phyloP scores from a whole-genome alignment of 2,888 invertebrate species.

The Tetragonisca angustula region DNA sequence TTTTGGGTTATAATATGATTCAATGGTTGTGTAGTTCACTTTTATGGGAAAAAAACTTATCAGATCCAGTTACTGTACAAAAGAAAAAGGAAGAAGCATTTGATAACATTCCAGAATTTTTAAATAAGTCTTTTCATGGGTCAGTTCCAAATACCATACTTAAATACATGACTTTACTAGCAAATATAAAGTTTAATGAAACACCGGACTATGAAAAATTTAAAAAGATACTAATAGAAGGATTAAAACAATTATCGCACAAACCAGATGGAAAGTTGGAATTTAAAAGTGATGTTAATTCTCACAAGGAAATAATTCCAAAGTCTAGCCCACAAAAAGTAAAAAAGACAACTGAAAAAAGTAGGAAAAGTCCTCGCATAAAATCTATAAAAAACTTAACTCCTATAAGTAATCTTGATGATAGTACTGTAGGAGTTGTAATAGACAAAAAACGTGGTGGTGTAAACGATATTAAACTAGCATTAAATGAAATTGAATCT shows the following conservation, averaged over 20 bases:
- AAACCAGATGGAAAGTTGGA: slow-evolving; percentile 86
- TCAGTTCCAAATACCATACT: slow-evolving; percentile 80
- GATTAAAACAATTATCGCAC: slow-evolving; percentile 87
- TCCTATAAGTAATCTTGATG: slow-evolving; percentile 64
- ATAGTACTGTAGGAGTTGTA: slow-evolving; percentile 76
- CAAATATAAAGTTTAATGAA: slow-evolving; percentile 88
- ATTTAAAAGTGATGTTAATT: slow-evolving; percentile 82
- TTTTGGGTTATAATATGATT: slow-evolving; percentile 96
- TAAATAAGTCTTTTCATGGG: slow-evolving; percentile 83
- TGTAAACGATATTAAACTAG: slow-evolving; percentile 71
- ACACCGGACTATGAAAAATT: slow-evolving; percentile 91
- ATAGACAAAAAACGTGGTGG: slow-evolving; percentile 77
- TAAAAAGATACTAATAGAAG: slow-evolving; percentile 87
- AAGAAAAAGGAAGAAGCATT: slow-evolving; percentile 89
- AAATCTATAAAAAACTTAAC: slow-evolving; percentile 29
- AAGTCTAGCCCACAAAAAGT: slow-evolving; percentile 43
- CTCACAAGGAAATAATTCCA: neutral
- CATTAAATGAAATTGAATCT: slow-evolving; percentile 75
- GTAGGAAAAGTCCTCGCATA: slow-evolving; percentile 55
- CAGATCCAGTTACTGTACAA: slow-evolving; percentile 87
- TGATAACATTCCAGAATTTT: slow-evolving; percentile 84
- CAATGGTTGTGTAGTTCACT: slow-evolving; percentile 94
- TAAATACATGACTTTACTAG: slow-evolving; percentile 88
- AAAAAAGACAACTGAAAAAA: slow-evolving; percentile 23
- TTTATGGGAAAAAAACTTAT: slow-evolving; percentile 92